Conservation (phyloP, 2,113 vertebrate genomes). For the Pimephales promelas region DNA sequence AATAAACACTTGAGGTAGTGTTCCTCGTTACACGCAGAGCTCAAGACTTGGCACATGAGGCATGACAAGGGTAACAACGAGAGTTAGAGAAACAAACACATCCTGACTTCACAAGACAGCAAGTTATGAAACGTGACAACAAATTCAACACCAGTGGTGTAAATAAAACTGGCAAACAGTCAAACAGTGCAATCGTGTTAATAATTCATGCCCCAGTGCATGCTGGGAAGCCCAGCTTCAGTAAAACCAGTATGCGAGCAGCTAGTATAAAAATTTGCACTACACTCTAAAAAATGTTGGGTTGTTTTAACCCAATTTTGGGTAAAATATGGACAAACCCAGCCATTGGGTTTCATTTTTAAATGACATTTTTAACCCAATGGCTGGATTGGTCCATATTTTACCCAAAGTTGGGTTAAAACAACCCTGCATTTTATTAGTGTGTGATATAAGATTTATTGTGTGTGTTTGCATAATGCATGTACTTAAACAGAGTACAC, state of each 20-base stretch:
- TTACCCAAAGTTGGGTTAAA: too few relatives aligned
- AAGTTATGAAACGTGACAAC: neutral
- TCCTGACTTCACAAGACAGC: neutral
- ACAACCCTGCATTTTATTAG: too few relatives aligned
- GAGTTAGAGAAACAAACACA: neutral
- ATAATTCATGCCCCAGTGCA: neutral
- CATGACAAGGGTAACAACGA: neutral
- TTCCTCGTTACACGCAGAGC: neutral
- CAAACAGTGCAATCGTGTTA: neutral
- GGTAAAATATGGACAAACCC: too few relatives aligned
- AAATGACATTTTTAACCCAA: too few relatives aligned
- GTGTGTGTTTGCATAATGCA: too few relatives aligned
- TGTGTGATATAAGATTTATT: too few relatives aligned
- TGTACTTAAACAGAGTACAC: too few relatives aligned
- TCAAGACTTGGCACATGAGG: neutral
- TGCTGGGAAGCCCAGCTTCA: neutral
- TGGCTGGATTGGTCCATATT: too few relatives aligned
- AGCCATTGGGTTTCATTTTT: too few relatives aligned
- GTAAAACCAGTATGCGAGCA: neutral
- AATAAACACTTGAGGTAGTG: neutral
- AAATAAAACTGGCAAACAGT: slow-evolving; percentile 2
- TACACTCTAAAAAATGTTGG: too few relatives aligned
- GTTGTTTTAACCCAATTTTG: too few relatives aligned
- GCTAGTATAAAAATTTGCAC: neutral
- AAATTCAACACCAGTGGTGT: neutral